Base-by-base conservation (phyloP, 2,113 vertebrate species). In the Ceuthmochares aereus region DNA sequence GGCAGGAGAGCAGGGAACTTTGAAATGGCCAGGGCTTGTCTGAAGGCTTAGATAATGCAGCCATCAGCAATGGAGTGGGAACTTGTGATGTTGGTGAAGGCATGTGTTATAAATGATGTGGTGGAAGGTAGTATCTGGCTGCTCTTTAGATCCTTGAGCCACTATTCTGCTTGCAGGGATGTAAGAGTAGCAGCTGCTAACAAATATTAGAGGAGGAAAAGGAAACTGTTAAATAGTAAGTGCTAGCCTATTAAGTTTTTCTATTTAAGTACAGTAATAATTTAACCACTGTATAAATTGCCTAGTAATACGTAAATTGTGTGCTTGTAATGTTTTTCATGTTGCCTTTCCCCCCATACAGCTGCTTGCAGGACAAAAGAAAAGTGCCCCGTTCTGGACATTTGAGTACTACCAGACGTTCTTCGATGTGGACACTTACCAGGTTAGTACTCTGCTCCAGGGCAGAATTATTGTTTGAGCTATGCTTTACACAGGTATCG, bases 331-430 rank as follows among this genome's bases (percentile, higher is more conserved):
- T 29, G 7, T 69, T 76, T 89, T 67, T 26, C 13, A 3, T 49
- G 7, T 89, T 83, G 29, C 67, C 52, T 96, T 81, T 84, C 51
- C 26, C 73, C 30, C 89, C 10, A 43, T 76, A 60, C 85, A 99
- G 99, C 98, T 99, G 91, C 99, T 99, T 87, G 98, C 98, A 23
- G 98, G 98, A 79, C 98, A 99, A 96, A 99, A 98, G 98, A 99
- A 99, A 98, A 99, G 95, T 94, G 98, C 98, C 47, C 99, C 99
- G 51, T 99, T 99, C 97, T 99, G 99, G 99, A 99, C 99, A 1
- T 99, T 99, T 97, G 99, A 99, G 34, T 99, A 99, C 96, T 99
- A 99, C 93, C 99, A 99, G 94, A 98, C 96, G 2, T 99, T 99
- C 96, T 99, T 99, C 21, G 99, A 99, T 90, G 98, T 99, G 75